These are phyloP conservation scores for Tetranychus piercei DNA, from an alignment of 2,888 invertebrate species.

Conservation along the genomic window DNA sequence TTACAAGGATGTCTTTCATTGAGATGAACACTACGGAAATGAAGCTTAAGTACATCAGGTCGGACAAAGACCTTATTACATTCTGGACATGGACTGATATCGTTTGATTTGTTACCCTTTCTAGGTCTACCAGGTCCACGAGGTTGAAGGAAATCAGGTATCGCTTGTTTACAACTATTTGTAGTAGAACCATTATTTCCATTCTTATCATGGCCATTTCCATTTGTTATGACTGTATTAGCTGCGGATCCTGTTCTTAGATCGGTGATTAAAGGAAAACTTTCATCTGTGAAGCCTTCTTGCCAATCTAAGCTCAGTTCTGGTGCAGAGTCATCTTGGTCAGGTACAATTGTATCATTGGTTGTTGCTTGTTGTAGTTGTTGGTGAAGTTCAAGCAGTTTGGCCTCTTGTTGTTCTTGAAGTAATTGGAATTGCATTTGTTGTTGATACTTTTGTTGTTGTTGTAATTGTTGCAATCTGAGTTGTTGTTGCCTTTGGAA, in stretches of 20 bases:
- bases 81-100: slow-evolving; percentile 16
- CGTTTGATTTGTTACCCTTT: slow-evolving; percentile 13
- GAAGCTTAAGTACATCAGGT: slow-evolving; percentile 14
- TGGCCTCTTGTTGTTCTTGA: slow-evolving; percentile 11
- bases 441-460: slow-evolving; percentile 9
- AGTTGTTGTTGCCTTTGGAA: slow-evolving; percentile 14
- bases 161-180: not conserved
- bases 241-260: not conserved
- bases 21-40: slow-evolving; percentile 13
- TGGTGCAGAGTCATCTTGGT: not conserved
- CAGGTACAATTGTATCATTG: not conserved
- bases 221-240: not conserved
- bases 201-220: not conserved
- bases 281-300: slow-evolving; percentile 10
- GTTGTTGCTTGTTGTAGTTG: slow-evolving; percentile 1
- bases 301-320: slow-evolving; percentile 3
- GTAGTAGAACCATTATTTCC: not conserved
- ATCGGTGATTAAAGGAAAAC: not conserved
- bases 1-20: slow-evolving; percentile 15
- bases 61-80: slow-evolving; percentile 15
- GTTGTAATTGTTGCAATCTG: not conserved
- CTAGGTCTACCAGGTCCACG: slow-evolving; percentile 15
- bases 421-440: not conserved
- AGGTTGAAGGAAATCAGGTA: slow-evolving; percentile 14
- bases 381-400: slow-evolving; percentile 7